Conservation (phyloP, 2,113 vertebrate genomes). For the Hippocampus mohnikei region DNA sequence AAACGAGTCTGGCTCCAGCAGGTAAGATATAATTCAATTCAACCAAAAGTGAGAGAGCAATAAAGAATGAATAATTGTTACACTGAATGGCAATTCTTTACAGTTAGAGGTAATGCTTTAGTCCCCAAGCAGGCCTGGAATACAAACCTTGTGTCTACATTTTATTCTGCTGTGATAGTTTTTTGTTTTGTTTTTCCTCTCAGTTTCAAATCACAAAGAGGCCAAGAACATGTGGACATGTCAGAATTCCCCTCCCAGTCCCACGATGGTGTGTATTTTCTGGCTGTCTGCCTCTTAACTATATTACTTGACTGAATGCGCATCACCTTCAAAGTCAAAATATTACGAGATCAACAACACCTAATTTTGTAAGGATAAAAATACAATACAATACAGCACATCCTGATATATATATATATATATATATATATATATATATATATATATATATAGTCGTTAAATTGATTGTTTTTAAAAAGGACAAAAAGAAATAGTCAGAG, state of each 20-base stretch:
- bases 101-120: background rate
- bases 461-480: too few relatives aligned
- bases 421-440: too few relatives aligned
- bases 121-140: background rate
- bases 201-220: constrained; percentile 36
- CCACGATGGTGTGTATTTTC: constrained; percentile 49
- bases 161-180: background rate
- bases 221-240: constrained; percentile 54
- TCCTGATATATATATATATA: too few relatives aligned
- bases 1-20: constrained; percentile 26
- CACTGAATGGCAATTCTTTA: background rate
- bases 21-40: background rate
- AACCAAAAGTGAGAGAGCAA: background rate
- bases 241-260: constrained; percentile 56
- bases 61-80: background rate
- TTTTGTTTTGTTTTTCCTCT: background rate
- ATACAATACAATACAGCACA: too few relatives aligned
- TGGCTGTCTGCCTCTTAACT: background rate
- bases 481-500: too few relatives aligned
- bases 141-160: background rate
- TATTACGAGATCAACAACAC: too few relatives aligned
- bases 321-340: too few relatives aligned
- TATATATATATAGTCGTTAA: too few relatives aligned
- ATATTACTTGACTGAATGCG: background rate
- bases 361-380: background rate